Evolutionary conservation across 2,797 vertebrate species (phyloP).

Genomic region (Stomatorhinus walkeri): DNA sequence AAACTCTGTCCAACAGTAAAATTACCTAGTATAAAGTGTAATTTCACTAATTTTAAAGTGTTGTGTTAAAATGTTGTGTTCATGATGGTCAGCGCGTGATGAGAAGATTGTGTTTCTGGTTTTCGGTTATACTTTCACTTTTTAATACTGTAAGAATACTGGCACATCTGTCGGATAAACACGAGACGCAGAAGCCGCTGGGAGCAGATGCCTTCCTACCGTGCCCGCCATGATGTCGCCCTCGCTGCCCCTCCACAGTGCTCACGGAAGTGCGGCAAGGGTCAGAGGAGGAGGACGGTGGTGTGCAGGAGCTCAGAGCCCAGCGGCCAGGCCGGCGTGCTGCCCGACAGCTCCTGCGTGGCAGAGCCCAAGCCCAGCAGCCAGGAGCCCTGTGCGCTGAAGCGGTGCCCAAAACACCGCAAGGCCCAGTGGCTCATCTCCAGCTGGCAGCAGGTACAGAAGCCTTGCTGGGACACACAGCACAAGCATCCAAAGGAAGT

Average conservation of each 20-base stretch:
- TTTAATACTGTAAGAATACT: background rate
- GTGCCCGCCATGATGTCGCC: background rate
- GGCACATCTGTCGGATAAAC: background rate
- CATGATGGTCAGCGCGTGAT: background rate
- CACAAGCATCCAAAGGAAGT: background rate
- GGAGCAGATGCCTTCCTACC: background rate
- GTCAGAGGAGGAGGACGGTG: conserved; percentile 68
- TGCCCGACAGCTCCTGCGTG: conserved; percentile 60
- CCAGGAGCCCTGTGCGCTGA: conserved; percentile 70
- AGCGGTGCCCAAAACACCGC: conserved; percentile 69
- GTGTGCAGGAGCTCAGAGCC: conserved; percentile 60
- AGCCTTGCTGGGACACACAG: background rate
- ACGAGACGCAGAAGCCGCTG: background rate
- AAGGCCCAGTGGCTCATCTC: conserved; percentile 80
- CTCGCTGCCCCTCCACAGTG: conserved; percentile 55
- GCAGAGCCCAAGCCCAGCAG: conserved; percentile 59
- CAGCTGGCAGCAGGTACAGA: conserved; percentile 71
- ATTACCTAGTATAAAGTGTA: background rate
- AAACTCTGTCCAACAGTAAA: background rate
- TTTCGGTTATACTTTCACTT: background rate
- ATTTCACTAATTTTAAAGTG: background rate
- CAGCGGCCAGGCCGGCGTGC: conserved; percentile 34
- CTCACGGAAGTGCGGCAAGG: conserved; percentile 77
- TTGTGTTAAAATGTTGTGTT: background rate
- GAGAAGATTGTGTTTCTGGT: background rate